These are phyloP conservation scores for Haliclystus octoradiatus DNA, from an alignment of 30 jellyfish, hydroid and myxozoan species.

Conservation along the genomic window DNA sequence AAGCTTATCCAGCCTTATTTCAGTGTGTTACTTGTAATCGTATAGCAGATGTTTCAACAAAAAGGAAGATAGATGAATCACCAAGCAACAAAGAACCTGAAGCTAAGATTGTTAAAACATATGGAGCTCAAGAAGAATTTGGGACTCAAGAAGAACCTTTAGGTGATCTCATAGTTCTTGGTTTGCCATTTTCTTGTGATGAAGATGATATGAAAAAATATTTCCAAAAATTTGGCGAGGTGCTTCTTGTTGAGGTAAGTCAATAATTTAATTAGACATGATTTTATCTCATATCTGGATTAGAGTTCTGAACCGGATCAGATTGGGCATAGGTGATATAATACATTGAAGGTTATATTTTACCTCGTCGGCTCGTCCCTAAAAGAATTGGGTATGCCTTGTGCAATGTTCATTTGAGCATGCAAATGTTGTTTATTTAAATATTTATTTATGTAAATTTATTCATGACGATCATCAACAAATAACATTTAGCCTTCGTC, in stretches of 20 bases:
- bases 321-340: background rate
- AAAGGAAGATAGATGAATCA: conserved; percentile 70
- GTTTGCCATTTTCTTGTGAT: conserved; percentile 65
- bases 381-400: too few species aligned
- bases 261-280: background rate
- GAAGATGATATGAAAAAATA: conserved; percentile 67
- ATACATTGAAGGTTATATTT: background rate
- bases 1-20: too few species aligned
- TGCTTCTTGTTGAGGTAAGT: conserved; percentile 66
- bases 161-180: conserved; percentile 83
- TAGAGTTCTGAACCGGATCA: background rate
- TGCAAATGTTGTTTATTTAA: too few species aligned
- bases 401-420: too few species aligned
- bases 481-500: too few species aligned
- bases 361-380: too few species aligned
- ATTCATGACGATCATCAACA: too few species aligned
- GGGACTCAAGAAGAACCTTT: conserved; percentile 42
- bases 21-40: too few species aligned
- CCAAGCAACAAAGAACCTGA: conserved; percentile 84
- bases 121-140: too few species aligned
- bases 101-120: conserved; percentile 54
- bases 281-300: background rate
- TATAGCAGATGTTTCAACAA: too few species aligned
- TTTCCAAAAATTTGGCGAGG: conserved; percentile 70
- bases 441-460: too few species aligned